Percentiles rank a stretch among this genome's conserved stretches.
Evolutionary conservation across 2,888 invertebrate genomes (phyloP).

Genomic region (Hoplodrina ambigua): DNA sequence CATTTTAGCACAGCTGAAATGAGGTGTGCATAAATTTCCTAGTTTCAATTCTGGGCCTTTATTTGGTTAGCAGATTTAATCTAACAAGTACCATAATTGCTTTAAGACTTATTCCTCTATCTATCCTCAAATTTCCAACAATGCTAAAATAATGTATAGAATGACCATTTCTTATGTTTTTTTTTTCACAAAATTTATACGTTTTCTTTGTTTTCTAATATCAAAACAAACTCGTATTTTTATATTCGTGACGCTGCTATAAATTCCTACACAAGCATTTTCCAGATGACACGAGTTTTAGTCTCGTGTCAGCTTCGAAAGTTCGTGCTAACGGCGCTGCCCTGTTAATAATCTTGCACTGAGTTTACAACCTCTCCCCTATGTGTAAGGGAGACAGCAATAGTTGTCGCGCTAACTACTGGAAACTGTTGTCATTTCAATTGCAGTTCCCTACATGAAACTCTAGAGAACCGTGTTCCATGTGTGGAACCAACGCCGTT

Average conservation of each 20-base stretch:
- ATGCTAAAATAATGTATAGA: no score
- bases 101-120: no score
- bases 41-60: no score
- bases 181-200: no score
- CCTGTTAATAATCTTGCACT: slow-evolving; percentile 20
- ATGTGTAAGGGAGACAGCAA: slow-evolving; percentile 5
- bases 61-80: no score
- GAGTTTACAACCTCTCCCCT: slow-evolving; percentile 9
- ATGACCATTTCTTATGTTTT: no score
- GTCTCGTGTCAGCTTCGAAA: slow-evolving; percentile 6
- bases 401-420: slow-evolving; percentile 13
- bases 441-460: slow-evolving; percentile 22
- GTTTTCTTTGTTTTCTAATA: background rate
- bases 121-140: no score
- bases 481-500: slow-evolving; percentile 13
- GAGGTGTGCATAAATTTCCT: no score
- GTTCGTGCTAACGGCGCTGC: slow-evolving; percentile 7
- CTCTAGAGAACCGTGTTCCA: slow-evolving; percentile 3
- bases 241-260: background rate
- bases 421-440: slow-evolving; percentile 38
- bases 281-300: background rate
- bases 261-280: slow-evolving; percentile 6
- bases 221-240: background rate
- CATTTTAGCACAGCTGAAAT: no score
- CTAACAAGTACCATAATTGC: no score